Conservation (phyloP, 1,140 invertebrate species). For the Orchestia grillus region DNA sequence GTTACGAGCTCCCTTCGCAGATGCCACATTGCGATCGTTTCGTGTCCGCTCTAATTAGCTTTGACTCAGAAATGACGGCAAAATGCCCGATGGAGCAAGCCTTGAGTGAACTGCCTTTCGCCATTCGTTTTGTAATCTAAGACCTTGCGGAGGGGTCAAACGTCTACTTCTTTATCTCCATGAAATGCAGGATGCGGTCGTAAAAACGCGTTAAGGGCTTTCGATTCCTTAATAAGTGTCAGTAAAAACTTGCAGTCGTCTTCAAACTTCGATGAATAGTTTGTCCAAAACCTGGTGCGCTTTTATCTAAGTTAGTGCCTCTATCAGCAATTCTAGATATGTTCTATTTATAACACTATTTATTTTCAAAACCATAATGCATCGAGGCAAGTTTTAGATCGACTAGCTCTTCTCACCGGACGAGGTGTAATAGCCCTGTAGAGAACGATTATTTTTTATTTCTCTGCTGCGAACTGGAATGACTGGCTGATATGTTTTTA, state of each 20-base stretch:
- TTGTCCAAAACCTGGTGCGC: not conserved
- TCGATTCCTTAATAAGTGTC: not conserved
- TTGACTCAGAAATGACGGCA: not conserved
- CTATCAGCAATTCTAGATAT: not conserved
- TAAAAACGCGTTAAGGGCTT: not conserved
- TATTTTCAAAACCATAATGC: not conserved
- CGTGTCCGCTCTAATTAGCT: conserved; percentile 25
- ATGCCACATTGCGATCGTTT: conserved; percentile 22
- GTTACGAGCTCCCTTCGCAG: conserved; percentile 19
- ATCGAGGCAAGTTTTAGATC: not conserved
- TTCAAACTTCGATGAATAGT: not conserved
- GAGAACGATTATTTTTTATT: not conserved
- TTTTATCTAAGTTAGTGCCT: not conserved
- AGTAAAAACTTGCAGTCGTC: not conserved
- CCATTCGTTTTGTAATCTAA: not conserved
- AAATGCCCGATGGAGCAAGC: not conserved
- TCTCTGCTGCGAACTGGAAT: not conserved
- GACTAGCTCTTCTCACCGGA: not conserved
- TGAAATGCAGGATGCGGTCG: conserved; percentile 22
- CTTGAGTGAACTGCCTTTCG: not conserved
- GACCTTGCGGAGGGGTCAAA: not conserved
- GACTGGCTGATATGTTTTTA: no score
- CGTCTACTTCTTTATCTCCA: not conserved
- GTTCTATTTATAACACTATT: not conserved
- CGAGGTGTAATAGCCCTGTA: not conserved